phyloP scores from a whole-genome alignment of 2,113 vertebrate genomes.

The Carassius gibelio region DNA sequence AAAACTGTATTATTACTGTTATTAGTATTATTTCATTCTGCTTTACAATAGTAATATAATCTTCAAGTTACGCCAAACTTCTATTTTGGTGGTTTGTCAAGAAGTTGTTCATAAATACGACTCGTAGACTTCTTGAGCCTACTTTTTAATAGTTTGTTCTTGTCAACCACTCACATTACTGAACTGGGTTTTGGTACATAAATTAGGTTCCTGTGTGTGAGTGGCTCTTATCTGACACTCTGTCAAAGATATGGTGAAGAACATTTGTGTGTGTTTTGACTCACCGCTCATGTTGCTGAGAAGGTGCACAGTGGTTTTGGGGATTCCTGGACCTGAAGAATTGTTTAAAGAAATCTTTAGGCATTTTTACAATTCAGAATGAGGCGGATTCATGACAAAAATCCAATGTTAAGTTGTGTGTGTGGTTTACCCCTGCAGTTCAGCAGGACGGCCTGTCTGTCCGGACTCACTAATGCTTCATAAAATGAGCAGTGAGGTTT shows the following conservation, averaged over 20 bases:
- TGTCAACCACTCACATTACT: no score
- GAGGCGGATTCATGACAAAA: not conserved
- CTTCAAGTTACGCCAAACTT: no score
- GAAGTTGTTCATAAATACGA: no score
- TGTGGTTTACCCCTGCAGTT: constrained; percentile 68
- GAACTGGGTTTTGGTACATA: not conserved
- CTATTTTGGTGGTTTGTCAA: no score
- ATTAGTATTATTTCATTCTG: no score
- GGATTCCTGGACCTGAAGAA: constrained; percentile 71
- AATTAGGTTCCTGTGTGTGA: not conserved
- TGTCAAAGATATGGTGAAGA: no score
- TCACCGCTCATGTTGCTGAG: constrained; percentile 67
- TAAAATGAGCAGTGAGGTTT: constrained; percentile 66
- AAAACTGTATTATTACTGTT: no score
- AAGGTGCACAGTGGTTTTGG: constrained; percentile 69
- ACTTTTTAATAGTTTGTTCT: no score
- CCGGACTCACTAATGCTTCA: constrained; percentile 59
- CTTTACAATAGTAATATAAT: no score
- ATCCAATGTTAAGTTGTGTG: not conserved
- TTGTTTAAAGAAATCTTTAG: not conserved
- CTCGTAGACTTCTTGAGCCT: no score
- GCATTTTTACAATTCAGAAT: not conserved
- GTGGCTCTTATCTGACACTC: not conserved
- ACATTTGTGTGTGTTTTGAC: constrained; percentile 44
- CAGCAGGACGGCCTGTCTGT: constrained; percentile 66